Base-by-base conservation (phyloP, 2,797 vertebrate species). In the Threskiornis aethiopicus region DNA sequence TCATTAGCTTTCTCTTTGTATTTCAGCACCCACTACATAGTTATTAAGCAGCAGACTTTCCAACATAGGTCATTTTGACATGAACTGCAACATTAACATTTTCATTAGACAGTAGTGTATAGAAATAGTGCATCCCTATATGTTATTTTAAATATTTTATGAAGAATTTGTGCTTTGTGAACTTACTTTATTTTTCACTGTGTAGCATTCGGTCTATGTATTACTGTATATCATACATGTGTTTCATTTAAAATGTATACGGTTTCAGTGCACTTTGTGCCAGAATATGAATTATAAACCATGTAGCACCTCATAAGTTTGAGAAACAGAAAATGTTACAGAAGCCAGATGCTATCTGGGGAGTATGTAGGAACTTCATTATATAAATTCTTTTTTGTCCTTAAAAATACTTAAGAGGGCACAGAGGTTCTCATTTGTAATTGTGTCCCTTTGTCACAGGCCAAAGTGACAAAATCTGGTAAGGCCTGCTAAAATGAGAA, bases 281-380 rank as follows among this genome's bases (percentile, higher is more conserved):
- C 51, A 88, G 42, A 92, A 70, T 29, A 90, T 65, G 35, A 96
- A 96, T 96, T 97, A 86, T 88, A 96, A 90, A 87, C 62, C 51
- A 73, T 84, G 41, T 31, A 87, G 59, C 67, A 97, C 89, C 65
- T 96, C 78, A 31, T 86, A 96, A 96, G 80, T 87, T 58, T 83
- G 70, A 90, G 52, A 95, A 95, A 47, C 18, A 88, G 11, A 94
- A 95, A 62, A 77, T 21, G 11, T 57, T 91, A 39, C 41, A 71
- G 35, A 93, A 83, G 13, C 12, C 59, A 92, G 33, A 84, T 66
- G 18, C 14, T 80, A 35, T 92, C 47, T 75, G 18, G 42, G 33
- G 7, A 81, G 14, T 58, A 42, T 41, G 26, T 52, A 91, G 9
- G 37, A 96, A 90, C 31, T 69, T 75, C 24, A 87, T 46, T 84